Base-by-base conservation (phyloP, 2,797 vertebrate species). In the Phalloptychus januarius region DNA sequence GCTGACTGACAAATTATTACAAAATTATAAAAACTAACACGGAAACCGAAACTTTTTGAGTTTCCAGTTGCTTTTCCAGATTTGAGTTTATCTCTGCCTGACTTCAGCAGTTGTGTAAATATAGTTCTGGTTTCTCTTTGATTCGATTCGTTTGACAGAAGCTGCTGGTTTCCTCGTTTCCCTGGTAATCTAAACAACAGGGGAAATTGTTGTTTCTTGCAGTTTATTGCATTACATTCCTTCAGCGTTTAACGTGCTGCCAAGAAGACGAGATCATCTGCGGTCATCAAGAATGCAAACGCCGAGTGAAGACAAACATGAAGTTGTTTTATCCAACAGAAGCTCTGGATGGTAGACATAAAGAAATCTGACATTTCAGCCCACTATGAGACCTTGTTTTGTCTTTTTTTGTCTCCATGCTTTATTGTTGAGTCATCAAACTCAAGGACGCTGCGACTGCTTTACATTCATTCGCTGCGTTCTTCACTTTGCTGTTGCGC, bases 391-490 rank as follows among this genome's bases (percentile, higher is more conserved):
- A 81, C 79, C 36, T 45, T 81, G 79, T 36, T 52, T 44, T 54
- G 23, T n/a, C 28, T 69, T 73, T n/a, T 71, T 63, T 71, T 11
- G 50, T 76, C 50, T 82, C 71, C 56, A 33, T 67, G 65, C 79
- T 72, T 63, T 86, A 83, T 76, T 82, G 80, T 80, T 63, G 81
- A 78, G 76, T 84, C 36, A 70, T 80, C n/a, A 7, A 65, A 52
- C 76, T 85, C 79, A 71, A 85, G 76, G 74, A 77, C 40, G 83
- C 86, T 84, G 90, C 80, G 87, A 81, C 74, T 75, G 67, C 72
- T 84, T 87, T 79, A 77, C 75, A 78, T n/a, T 46, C 77, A 82
- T 87, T 87, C 84, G 71, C 52, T 82, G 71, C 76, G n/a, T 79
- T 84, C 72, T 88, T 73, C 46, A 20, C 18, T 18, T 83, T 50